These are phyloP conservation scores for Lucinisca nassula DNA, from an alignment of 2,888 invertebrate species.

Conservation along the genomic window DNA sequence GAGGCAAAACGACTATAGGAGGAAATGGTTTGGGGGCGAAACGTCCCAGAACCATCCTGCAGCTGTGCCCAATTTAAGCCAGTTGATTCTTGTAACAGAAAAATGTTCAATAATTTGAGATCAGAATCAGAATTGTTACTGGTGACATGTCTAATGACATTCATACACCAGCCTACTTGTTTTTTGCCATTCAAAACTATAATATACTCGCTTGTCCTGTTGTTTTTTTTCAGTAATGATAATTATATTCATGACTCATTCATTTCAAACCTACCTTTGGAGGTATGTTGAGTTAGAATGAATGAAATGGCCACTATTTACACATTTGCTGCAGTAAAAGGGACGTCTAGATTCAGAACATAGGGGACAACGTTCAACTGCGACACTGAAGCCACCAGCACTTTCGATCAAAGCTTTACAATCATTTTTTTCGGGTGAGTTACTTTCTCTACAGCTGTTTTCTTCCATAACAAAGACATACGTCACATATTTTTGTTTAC, in stretches of 20 bases:
- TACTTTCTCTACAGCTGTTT: slow-evolving; percentile 70
- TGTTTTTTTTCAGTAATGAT: no score
- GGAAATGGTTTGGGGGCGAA: no score
- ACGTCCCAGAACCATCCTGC: no score
- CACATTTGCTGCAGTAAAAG: slow-evolving; percentile 79
- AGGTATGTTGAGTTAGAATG: slow-evolving; percentile 77
- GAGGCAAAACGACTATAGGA: no score
- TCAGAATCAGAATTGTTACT: no score
- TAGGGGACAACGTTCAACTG: slow-evolving; percentile 81
- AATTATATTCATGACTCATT: slow-evolving; percentile 8
- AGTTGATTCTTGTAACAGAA: no score
- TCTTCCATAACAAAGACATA: slow-evolving; percentile 74
- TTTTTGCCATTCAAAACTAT: no score
- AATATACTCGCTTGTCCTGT: no score
- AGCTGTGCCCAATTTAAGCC: no score
- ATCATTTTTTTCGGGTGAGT: slow-evolving; percentile 71
- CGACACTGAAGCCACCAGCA: slow-evolving; percentile 75
- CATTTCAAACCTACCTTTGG: slow-evolving; percentile 53
- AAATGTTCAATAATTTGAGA: no score
- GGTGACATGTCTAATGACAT: no score
- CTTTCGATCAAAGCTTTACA: slow-evolving; percentile 68
- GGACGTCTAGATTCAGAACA: slow-evolving; percentile 77
- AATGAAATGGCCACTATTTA: slow-evolving; percentile 78
- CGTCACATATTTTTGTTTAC: slow-evolving; percentile 72
- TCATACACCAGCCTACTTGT: no score